phyloP scores from a whole-genome alignment of 2,888 invertebrate genomes.

The Elmis aenea region DNA sequence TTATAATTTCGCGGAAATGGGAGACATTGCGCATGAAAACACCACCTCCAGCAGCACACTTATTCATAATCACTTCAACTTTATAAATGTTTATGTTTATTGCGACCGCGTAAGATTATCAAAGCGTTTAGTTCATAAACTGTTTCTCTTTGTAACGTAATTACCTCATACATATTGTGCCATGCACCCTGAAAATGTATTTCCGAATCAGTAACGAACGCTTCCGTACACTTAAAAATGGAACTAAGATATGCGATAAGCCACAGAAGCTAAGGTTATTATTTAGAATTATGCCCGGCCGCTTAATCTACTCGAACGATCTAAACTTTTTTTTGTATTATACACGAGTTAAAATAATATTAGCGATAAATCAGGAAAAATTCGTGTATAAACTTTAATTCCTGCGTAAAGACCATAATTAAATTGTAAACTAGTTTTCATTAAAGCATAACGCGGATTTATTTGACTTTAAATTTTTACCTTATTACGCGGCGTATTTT shows the following conservation, averaged over 20 bases:
- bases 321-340: constrained; percentile 12
- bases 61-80: constrained; percentile 8
- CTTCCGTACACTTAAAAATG: constrained; percentile 17
- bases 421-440: no score
- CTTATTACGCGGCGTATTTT: constrained; percentile 18
- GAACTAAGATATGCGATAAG: constrained; percentile 21
- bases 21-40: no score
- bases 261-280: constrained; percentile 13
- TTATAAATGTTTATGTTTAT: constrained; percentile 11
- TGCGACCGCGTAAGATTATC: constrained; percentile 6
- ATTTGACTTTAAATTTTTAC: constrained; percentile 18
- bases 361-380: constrained; percentile 15
- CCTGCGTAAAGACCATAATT: no score
- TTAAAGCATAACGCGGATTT: no score
- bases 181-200: constrained; percentile 12
- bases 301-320: constrained; percentile 14
- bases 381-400: no score
- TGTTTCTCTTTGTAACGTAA: constrained; percentile 4
- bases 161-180: constrained; percentile 1
- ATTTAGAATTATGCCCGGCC: constrained; percentile 18
- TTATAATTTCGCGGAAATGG: no score
- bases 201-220: constrained; percentile 11
- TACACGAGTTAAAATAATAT: constrained; percentile 17
- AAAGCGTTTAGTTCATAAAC: constrained; percentile 8
- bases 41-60: no score